Percentiles rank a stretch among this genome's conserved stretches.
Evolutionary conservation across 2,113 vertebrate genomes (phyloP).

Genomic region (Psittacara wagleri): DNA sequence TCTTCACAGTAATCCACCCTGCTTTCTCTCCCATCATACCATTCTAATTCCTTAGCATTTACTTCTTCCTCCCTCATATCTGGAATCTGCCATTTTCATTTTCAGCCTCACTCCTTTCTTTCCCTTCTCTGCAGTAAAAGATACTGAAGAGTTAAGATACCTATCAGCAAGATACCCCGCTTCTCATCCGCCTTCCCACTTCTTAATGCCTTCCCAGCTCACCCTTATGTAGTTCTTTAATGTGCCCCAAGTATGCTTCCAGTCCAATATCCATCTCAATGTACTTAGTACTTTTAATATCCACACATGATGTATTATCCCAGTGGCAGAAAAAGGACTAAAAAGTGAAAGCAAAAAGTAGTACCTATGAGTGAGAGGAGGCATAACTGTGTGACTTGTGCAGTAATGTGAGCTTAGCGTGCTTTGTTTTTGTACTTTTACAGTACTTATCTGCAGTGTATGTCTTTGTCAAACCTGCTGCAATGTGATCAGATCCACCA

Average conservation of each 20-base stretch:
- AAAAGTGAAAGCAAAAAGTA: background rate
- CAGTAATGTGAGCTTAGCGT: background rate
- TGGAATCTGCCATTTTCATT: background rate
- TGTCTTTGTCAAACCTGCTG: background rate
- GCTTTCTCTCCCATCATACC: background rate
- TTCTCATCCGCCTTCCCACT: background rate
- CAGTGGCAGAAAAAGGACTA: background rate
- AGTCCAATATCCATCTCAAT: background rate
- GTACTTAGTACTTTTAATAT: background rate
- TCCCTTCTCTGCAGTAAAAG: background rate
- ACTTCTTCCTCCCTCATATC: background rate
- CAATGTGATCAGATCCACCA: background rate
- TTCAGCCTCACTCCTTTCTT: background rate
- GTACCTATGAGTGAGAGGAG: background rate
- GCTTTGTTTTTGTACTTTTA: background rate
- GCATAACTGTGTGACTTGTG: background rate
- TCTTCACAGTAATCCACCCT: background rate
- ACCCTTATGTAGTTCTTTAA: background rate
- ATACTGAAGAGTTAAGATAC: background rate
- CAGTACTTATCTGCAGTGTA: background rate
- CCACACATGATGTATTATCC: background rate
- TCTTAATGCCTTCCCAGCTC: background rate
- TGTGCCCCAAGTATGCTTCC: background rate
- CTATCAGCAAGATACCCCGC: background rate
- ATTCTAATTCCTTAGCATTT: background rate